phyloP scores from a whole-genome alignment of 1,140 invertebrate genomes.

The Drosophila kohkoa region DNA sequence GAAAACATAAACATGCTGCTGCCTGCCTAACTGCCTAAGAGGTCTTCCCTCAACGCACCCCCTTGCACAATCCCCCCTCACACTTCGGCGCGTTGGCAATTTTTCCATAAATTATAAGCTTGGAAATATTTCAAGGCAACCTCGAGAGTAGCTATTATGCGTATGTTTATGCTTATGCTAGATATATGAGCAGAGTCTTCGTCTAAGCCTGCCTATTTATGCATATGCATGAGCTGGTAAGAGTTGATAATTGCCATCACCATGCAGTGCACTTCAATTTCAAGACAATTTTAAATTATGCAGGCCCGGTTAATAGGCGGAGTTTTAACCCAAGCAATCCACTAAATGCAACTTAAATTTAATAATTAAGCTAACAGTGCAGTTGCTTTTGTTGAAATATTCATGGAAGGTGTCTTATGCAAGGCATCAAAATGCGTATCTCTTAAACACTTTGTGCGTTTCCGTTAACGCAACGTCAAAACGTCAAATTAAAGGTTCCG shows the following conservation, averaged over 20 bases:
- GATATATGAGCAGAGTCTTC: neutral
- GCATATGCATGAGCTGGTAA: constrained; percentile 62
- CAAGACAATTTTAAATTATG: constrained; percentile 43
- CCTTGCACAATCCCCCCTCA: neutral
- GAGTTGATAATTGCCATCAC: constrained; percentile 21
- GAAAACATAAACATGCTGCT: constrained; percentile 77
- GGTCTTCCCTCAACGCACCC: neutral
- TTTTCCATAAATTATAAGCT: constrained; percentile 79
- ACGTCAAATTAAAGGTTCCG: constrained; percentile 44
- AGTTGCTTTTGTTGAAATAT: constrained; percentile 9
- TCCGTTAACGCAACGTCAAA: constrained; percentile 9
- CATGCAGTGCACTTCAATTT: constrained; percentile 56
- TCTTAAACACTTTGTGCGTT: neutral
- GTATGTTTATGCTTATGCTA: constrained; percentile 43
- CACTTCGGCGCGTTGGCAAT: constrained; percentile 42
- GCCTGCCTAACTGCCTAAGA: constrained; percentile 35
- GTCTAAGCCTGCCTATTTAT: constrained; percentile 52
- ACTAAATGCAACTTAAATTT: neutral
- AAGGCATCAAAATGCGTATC: no score
- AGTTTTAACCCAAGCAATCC: constrained; percentile 3
- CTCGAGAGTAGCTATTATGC: constrained; percentile 66
- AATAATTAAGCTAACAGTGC: neutral
- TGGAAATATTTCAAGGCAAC: constrained; percentile 70
- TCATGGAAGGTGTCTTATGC: neutral
- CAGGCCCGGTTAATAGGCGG: constrained; percentile 3